Evolutionary conservation across 2,797 vertebrate genomes (phyloP).

Genomic region (Syndactyla subalaris): DNA sequence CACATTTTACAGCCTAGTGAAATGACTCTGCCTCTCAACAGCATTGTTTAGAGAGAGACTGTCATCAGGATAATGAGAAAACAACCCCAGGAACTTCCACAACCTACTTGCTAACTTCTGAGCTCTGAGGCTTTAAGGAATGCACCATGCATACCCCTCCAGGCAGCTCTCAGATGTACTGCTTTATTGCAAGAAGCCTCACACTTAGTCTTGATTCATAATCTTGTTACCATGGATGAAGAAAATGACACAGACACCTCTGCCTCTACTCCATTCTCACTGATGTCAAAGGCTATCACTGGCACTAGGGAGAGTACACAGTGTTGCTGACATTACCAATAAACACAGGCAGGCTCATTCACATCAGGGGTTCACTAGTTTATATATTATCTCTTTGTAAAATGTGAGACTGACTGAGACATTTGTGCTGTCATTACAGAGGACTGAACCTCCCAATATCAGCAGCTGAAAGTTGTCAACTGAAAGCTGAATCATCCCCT

Average conservation of each 20-base stretch:
- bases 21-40: not conserved
- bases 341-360: not conserved
- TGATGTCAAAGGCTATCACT: not conserved
- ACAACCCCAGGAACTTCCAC: not conserved
- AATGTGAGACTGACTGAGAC: not conserved
- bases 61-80: not conserved
- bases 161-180: not conserved
- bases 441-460: not conserved
- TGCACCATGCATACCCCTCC: not conserved
- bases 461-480: slow-evolving; percentile 1
- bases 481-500: not conserved
- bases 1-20: not conserved
- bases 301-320: not conserved
- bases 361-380: not conserved
- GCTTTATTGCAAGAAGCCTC: not conserved
- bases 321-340: not conserved
- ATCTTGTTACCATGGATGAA: not conserved
- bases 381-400: not conserved
- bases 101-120: not conserved
- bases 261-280: not conserved
- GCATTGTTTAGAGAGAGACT: not conserved
- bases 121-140: not conserved
- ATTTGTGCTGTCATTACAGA: not conserved
- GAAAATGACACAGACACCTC: not conserved
- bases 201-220: not conserved